Base-by-base conservation (phyloP, 2,888 invertebrate species). In the Synanthedon formicaeformis region DNA sequence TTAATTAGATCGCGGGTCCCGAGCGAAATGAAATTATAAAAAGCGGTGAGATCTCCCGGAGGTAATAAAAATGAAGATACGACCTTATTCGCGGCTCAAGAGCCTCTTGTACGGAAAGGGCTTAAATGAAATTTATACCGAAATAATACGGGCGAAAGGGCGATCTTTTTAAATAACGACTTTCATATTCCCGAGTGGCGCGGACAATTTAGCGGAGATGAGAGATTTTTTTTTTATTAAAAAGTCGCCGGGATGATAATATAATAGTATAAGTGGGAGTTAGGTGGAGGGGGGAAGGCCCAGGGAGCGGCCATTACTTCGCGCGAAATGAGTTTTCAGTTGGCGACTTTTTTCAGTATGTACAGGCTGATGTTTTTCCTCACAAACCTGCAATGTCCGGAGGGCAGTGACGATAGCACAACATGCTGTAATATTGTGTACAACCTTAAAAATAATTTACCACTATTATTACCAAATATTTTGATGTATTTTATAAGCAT, bases 91-190 rank as follows among this genome's bases (percentile, higher is more conserved):
- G 61, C 53, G 52, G 59, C 69, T 79, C 69, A 57, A 75, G 73
- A 75, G 78, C 68, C 63, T 61, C 69, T 69, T 64, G 61, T 63
- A 63, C 63, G 66, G 65, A 71, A 66, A 66, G 65, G 68, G 77
- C 77, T 84, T 79, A 75, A 78, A 71, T 78, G 68, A 80, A 82
- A 85, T 86, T 86, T 86, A 87, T 82, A 80, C 81, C 71, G 75
- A 85, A 86, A 87, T 86, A 87, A 85, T 85, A 81, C 74, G 77
- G 54, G 50, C 66, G 69, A 72, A 75, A 74, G 71, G 70, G 82
- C 81, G 75, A 79, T 80, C 79, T 81, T 84, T 83, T 85, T 81
- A 84, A 86, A 85, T 86, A 86, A 86, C 79, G 85, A 76, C 84
- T 79, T 82, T 87, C 84, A 87, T 87, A 85, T 86, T 84, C 84